Base-by-base conservation (phyloP, 2,113 vertebrate species). In the Marcusenius ussheri region DNA sequence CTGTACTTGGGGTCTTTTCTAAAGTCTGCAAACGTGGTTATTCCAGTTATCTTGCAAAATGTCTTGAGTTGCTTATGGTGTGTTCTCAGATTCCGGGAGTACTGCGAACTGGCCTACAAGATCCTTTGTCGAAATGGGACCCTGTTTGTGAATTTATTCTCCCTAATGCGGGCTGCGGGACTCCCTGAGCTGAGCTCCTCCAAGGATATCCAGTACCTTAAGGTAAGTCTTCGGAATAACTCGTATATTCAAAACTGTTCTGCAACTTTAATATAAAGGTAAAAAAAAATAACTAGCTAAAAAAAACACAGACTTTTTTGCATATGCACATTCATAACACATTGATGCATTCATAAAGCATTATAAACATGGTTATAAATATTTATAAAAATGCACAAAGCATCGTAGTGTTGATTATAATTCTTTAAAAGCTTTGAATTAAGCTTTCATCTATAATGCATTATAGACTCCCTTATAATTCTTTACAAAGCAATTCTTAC, bases 131-230 rank as follows among this genome's bases (percentile, higher is more conserved):
- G 97, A 88, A 98, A 99, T 0, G 98, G 98, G 56, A 97, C 94
- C 17, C 97, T 99, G 91, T 99, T 99, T 91, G 97, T 99, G 42
- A 98, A 99, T 93, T 96, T 99, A 88, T 99, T 99, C 77, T 97
- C 97, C 74, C 97, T 99, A 94, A 99, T 99, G 98, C 97, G 98
- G 93, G 98, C 98, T 17, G 98, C 98, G 0, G 98, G 98, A 19
- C 95, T 99, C 89, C 98, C 98, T 0, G 98, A 99, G 93, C 98
- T 99, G 93, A 98, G 97, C 92, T 99, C 96, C 94, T 97, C 97
- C 91, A 99, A 99, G 93, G 98, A 99, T 92, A 99, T 98, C 93
- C 98, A 99, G 95, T 99, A 99, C 89, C 95, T 99, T 2, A 99
- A 99, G 98, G 98, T 98, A 93, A 92, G 91, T 24, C 56, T 17